Percentiles rank a stretch among this genome's conserved stretches.
Evolutionary conservation across 1,140 invertebrate genomes (phyloP).

Genomic region (Papilio machaon): DNA sequence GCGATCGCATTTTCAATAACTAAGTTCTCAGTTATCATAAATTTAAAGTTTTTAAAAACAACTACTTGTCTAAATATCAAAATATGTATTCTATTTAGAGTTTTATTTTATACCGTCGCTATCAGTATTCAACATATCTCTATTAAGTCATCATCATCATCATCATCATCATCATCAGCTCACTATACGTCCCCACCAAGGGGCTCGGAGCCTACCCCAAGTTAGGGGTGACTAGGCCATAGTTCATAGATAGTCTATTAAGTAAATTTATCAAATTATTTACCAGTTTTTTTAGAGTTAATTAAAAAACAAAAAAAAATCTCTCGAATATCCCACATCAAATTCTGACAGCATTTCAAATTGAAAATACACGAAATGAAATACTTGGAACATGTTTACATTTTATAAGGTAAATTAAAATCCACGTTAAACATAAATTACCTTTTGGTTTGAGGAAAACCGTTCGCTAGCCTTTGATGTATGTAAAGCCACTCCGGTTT

Average conservation of each 20-base stretch:
- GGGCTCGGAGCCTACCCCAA: too few species aligned
- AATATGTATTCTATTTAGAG: background rate
- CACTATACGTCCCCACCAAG: too few species aligned
- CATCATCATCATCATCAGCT: too few species aligned
- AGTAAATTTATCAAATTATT: background rate
- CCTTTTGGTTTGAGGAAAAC: constrained; percentile 11
- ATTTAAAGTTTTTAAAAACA: background rate
- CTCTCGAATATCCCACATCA: background rate
- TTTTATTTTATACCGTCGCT: background rate
- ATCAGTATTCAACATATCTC: background rate
- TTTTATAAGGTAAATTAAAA: constrained; percentile 15
- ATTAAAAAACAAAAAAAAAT: too few species aligned
- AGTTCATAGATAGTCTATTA: too few species aligned
- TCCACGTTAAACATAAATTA: background rate
- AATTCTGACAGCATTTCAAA: constrained; percentile 3
- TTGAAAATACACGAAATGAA: background rate
- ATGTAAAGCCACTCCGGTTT: background rate
- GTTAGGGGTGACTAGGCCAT: too few species aligned
- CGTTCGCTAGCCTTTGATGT: constrained; percentile 6
- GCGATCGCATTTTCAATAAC: background rate
- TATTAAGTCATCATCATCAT: too few species aligned
- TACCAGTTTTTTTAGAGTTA: too few species aligned
- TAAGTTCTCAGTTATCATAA: background rate
- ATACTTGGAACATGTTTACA: background rate
- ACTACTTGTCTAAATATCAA: background rate